Evolutionary conservation across 2,888 invertebrate species (phyloP).

Genomic region (Nomada flava): DNA sequence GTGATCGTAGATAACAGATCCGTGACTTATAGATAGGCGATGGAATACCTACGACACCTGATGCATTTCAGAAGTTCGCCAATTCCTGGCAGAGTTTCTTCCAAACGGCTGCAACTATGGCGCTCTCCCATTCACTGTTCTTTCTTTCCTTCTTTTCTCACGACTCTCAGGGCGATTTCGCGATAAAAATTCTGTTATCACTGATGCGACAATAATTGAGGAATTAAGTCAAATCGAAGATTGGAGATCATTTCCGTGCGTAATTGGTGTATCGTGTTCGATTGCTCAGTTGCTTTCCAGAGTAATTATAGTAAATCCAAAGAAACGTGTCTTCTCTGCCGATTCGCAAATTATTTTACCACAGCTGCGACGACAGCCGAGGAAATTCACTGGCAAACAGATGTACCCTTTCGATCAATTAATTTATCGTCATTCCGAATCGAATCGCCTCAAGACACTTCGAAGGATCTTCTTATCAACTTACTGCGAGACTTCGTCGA

Average conservation of each 20-base stretch:
- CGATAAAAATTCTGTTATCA: no score
- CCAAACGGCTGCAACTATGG: neutral
- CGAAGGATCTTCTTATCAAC: neutral
- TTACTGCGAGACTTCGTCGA: neutral
- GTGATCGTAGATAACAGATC: conserved; percentile 26
- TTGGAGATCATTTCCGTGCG: no score
- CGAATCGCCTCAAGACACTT: neutral
- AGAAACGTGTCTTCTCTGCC: conserved; percentile 5
- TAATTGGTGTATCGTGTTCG: no score
- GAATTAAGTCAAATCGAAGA: no score
- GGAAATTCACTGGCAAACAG: neutral
- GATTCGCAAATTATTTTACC: neutral
- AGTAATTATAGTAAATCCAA: neutral
- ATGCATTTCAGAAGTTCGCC: neutral
- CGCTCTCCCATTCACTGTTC: no score
- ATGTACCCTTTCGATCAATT: neutral
- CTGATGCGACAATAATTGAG: no score
- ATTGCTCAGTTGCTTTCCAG: no score
- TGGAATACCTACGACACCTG: neutral
- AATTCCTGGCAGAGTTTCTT: neutral
- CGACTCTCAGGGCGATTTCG: no score
- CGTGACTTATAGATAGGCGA: neutral
- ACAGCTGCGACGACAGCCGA: neutral
- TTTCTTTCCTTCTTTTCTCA: no score
- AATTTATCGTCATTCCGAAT: no score